phyloP scores from a whole-genome alignment of 2,888 invertebrate species.

The Embidobia sp. region DNA sequence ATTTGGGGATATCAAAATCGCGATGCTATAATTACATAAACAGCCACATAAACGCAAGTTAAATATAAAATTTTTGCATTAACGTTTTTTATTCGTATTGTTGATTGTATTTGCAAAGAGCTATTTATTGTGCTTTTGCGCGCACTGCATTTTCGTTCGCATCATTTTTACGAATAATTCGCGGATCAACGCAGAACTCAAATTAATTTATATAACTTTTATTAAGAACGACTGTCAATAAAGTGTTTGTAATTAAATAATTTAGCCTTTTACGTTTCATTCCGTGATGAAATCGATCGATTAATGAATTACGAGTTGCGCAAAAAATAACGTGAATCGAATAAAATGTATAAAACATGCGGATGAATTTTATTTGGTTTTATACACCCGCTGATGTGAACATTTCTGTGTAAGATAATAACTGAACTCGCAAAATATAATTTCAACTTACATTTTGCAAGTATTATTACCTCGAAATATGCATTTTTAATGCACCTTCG shows the following conservation, averaged over 20 bases:
- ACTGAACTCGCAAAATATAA: conserved; percentile 18
- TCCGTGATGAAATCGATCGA: neutral
- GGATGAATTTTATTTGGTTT: conserved; percentile 22
- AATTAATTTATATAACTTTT: conserved; percentile 32
- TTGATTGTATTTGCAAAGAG: too few species aligned
- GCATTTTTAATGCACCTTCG: conserved; percentile 10
- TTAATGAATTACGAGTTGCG: conserved; percentile 4
- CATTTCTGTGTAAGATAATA: conserved; percentile 16
- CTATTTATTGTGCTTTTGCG: too few species aligned
- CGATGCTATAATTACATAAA: conserved; percentile 32
- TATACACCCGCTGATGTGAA: conserved; percentile 15
- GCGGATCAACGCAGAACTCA: conserved; percentile 16
- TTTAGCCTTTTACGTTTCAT: conserved; percentile 1
- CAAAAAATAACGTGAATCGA: neutral
- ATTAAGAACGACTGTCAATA: conserved; percentile 18
- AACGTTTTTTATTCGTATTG: conserved; percentile 26
- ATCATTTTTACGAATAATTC: conserved; percentile 14
- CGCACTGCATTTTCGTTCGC: conserved; percentile 19
- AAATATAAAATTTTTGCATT: conserved; percentile 22
- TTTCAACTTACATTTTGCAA: conserved; percentile 39
- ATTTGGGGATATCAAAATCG: neutral
- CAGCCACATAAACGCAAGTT: conserved; percentile 21
- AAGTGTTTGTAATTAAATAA: conserved; percentile 9
- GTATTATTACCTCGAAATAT: conserved; percentile 38
- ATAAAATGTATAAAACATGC: neutral